Percentiles rank a stretch among this genome's conserved stretches.
Evolutionary conservation across 2,797 vertebrate species (phyloP).

Genomic region (Thripadectes ignobilis): DNA sequence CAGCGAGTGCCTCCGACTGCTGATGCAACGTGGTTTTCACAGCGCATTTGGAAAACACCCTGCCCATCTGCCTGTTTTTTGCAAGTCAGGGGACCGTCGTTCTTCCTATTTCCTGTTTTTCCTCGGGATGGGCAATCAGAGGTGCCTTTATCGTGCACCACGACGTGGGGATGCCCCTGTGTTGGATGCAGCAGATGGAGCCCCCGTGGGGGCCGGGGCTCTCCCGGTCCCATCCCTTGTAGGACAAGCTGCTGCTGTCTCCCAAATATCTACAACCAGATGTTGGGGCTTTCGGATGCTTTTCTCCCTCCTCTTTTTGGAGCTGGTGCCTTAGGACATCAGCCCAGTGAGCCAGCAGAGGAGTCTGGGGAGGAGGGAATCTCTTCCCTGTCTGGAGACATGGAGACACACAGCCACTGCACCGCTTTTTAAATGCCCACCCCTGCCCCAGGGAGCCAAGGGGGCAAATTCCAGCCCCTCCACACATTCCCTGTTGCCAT

Average conservation of each 20-base stretch:
- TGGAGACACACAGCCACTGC: background rate
- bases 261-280: background rate
- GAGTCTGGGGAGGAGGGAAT: background rate
- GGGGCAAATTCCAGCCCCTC: background rate
- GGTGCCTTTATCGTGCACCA: fast-evolving
- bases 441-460: background rate
- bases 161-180: background rate
- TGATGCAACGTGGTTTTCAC: background rate
- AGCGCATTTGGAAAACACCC: background rate
- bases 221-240: background rate
- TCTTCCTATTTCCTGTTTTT: background rate
- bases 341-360: background rate
- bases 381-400: background rate
- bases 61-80: background rate
- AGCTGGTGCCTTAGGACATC: background rate
- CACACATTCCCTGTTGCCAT: background rate
- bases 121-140: background rate
- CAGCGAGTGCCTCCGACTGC: background rate
- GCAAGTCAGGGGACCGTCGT: background rate
- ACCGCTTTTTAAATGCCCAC: background rate
- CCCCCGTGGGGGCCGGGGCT: background rate
- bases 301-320: background rate
- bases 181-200: background rate
- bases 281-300: background rate
- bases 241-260: background rate